phyloP scores from a whole-genome alignment of 2,113 vertebrate species.

The Xiphophorus hellerii region DNA sequence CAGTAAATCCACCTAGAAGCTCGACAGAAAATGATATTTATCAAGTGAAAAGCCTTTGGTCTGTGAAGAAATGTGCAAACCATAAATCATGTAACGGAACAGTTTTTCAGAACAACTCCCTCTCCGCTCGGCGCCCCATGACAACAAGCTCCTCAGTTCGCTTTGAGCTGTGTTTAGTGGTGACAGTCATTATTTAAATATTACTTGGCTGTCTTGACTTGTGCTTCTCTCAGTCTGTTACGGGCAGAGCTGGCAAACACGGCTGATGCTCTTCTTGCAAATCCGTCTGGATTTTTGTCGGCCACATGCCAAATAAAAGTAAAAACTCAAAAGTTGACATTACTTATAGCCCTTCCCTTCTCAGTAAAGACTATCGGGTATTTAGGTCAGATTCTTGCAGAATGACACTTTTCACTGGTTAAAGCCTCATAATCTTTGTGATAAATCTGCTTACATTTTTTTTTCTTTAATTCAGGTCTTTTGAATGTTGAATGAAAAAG shows the following conservation, averaged over 20 bases:
- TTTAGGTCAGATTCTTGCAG: slow-evolving; percentile 66
- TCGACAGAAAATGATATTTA: neutral
- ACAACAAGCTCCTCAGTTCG: slow-evolving; percentile 9
- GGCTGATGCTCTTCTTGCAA: neutral
- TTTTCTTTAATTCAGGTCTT: slow-evolving; percentile 30
- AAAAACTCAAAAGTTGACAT: slow-evolving; percentile 19
- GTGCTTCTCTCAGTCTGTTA: neutral
- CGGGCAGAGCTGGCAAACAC: neutral
- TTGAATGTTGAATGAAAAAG: neutral
- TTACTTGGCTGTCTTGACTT: slow-evolving; percentile 14
- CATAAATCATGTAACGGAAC: slow-evolving; percentile 9
- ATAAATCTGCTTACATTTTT: slow-evolving; percentile 45
- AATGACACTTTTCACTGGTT: slow-evolving; percentile 22
- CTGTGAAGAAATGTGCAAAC: neutral
- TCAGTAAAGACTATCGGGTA: slow-evolving; percentile 41
- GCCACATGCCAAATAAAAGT: slow-evolving; percentile 16
- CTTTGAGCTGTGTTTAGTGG: slow-evolving; percentile 34
- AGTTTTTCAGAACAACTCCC: neutral
- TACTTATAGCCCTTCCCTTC: slow-evolving; percentile 12
- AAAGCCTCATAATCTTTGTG: slow-evolving; percentile 61
- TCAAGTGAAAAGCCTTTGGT: neutral
- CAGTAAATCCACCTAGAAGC: neutral
- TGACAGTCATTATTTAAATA: slow-evolving; percentile 31
- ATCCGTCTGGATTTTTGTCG: slow-evolving; percentile 17
- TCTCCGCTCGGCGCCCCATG: neutral